phyloP scores from a whole-genome alignment of 2,888 invertebrate species.

The Panopea generosa region DNA sequence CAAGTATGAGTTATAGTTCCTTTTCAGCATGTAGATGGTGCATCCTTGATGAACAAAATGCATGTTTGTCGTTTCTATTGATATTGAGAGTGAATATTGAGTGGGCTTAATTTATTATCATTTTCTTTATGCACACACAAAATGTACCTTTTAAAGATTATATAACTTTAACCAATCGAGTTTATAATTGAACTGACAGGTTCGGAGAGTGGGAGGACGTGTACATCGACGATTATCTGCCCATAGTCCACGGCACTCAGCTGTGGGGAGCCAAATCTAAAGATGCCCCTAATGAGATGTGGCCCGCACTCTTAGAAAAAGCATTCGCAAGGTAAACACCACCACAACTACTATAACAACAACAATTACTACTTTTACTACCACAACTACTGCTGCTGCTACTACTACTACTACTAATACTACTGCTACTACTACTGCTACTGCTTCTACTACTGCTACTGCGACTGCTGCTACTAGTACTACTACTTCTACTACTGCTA shows the following conservation, averaged over 20 bases:
- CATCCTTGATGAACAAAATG: too few relatives aligned
- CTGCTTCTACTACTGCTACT: constrained; percentile 20
- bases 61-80: too few relatives aligned
- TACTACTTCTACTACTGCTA: constrained; percentile 19
- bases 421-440: constrained; percentile 13
- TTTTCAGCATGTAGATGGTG: too few relatives aligned
- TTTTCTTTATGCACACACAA: too few relatives aligned
- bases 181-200: too few relatives aligned
- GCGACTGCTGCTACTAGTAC: constrained; percentile 15
- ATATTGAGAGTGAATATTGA: too few relatives aligned
- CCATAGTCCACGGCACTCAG: constrained; percentile 67
- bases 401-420: background rate
- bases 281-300: constrained; percentile 78
- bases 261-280: constrained; percentile 79
- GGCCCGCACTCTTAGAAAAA: constrained; percentile 82
- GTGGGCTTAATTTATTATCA: too few relatives aligned
- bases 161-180: too few relatives aligned
- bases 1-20: too few relatives aligned
- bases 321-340: constrained; percentile 79
- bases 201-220: constrained; percentile 81
- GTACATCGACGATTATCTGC: constrained; percentile 79
- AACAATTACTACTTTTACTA: constrained; percentile 31
- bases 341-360: constrained; percentile 30
- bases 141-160: too few relatives aligned
- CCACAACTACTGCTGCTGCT: constrained; percentile 2